Evolutionary conservation across 2,113 vertebrate genomes (phyloP).

Genomic region (Colossoma macropomum): DNA sequence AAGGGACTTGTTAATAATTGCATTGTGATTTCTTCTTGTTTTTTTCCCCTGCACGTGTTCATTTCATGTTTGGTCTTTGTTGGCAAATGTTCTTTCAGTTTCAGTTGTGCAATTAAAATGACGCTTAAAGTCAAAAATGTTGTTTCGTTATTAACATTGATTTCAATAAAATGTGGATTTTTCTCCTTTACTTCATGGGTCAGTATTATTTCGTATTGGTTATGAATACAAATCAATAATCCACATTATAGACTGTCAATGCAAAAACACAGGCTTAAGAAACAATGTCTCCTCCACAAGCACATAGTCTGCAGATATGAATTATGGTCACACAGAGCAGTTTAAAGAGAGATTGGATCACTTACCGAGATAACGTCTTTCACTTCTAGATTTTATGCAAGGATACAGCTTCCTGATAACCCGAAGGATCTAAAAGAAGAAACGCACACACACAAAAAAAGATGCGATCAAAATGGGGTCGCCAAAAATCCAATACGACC

Average conservation of each 20-base stretch:
- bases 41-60: background rate
- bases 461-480: conserved; percentile 64
- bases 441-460: conserved; percentile 51
- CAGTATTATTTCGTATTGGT: conserved; percentile 34
- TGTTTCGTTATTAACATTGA: background rate
- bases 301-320: conserved; percentile 38
- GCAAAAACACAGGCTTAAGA: conserved; percentile 16
- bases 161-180: conserved; percentile 22
- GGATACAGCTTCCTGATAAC: conserved; percentile 66
- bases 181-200: background rate
- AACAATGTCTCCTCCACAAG: conserved; percentile 19
- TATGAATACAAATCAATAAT: conserved; percentile 38
- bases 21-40: conserved; percentile 5
- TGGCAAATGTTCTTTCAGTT: background rate
- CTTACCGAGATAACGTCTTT: conserved; percentile 78
- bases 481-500: conserved; percentile 68
- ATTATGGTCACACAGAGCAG: conserved; percentile 42
- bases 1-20: conserved; percentile 10
- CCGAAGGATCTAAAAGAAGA: conserved; percentile 68
- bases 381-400: conserved; percentile 67
- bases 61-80: background rate
- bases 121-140: background rate
- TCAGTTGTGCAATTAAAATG: background rate
- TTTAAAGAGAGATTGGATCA: conserved; percentile 55
- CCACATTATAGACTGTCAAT: conserved; percentile 40